A percentile compares a stretch with the other conserved stretches of the same genome.
These are phyloP conservation scores for Caenorhabditis latens DNA, from an alignment of 1,140 invertebrate genomes.

Conservation along the genomic window DNA sequence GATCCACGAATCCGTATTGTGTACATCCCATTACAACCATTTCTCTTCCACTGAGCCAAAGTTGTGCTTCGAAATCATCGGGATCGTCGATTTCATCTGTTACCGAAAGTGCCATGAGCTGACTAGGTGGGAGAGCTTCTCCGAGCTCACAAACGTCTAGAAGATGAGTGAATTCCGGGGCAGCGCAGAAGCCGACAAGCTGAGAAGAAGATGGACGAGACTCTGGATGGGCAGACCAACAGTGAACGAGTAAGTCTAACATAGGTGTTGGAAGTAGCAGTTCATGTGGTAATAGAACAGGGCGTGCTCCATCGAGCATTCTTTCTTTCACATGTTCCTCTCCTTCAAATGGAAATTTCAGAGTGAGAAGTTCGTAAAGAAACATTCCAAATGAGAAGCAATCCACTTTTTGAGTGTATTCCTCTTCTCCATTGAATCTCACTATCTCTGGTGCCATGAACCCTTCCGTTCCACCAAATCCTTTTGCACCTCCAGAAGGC, in stretches of 20 bases:
- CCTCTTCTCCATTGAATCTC: constrained; percentile 96
- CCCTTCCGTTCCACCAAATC: constrained; percentile 86
- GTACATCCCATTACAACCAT: constrained; percentile 82
- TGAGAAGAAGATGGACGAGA: constrained; percentile 91
- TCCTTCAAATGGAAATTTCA: constrained; percentile 93
- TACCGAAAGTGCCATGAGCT: constrained; percentile 13
- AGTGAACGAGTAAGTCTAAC: constrained; percentile 93
- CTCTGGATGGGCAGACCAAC: constrained; percentile 90
- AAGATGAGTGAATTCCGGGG: constrained; percentile 91
- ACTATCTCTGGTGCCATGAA: constrained; percentile 99
- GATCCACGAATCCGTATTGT: constrained; percentile 80
- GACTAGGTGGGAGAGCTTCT: constrained; percentile 45
- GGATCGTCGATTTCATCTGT: constrained; percentile 81
- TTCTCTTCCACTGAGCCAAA: constrained; percentile 74
- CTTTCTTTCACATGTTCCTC: constrained; percentile 95
- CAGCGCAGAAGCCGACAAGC: constrained; percentile 89
- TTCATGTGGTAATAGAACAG: constrained; percentile 86
- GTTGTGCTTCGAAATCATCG: constrained; percentile 61
- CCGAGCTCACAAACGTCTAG: constrained; percentile 83
- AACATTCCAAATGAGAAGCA: constrained; percentile 99
- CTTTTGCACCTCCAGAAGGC: constrained; percentile 84
- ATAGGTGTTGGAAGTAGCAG: constrained; percentile 88
- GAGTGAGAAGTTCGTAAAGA: constrained; percentile 92
- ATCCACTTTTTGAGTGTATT: constrained; percentile 98
- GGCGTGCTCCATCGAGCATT: constrained; percentile 92